These are phyloP conservation scores for Melanaphis sacchari DNA, from an alignment of 1,140 invertebrate genomes.

Conservation along the genomic window DNA sequence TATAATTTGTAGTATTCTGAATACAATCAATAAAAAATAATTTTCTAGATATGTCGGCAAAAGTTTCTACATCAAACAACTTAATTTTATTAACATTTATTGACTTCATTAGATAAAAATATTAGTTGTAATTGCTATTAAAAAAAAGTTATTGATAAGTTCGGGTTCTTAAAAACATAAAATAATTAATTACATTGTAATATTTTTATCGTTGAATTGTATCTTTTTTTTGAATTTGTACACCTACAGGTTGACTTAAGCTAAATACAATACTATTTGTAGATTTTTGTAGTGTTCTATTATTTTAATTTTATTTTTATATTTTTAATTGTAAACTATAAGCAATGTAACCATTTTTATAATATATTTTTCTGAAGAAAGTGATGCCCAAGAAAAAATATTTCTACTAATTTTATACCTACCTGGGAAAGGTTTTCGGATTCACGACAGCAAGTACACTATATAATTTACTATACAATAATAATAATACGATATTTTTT, in stretches of 20 bases:
- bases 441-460: too few species aligned
- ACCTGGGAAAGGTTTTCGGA: too few species aligned
- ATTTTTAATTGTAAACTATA: too few species aligned
- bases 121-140: background rate
- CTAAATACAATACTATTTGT: background rate
- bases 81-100: background rate
- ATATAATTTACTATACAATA: background rate
- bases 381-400: too few species aligned
- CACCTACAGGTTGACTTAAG: background rate
- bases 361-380: too few species aligned
- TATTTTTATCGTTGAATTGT: background rate
- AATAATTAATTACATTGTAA: background rate
- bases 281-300: too few species aligned
- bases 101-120: background rate
- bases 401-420: too few species aligned
- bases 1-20: background rate
- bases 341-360: too few species aligned
- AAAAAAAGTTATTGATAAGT: background rate
- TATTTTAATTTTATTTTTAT: too few species aligned
- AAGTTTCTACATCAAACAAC: background rate
- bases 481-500: background rate
- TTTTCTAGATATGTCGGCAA: background rate
- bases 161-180: too few species aligned
- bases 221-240: background rate
- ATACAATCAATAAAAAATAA: background rate